Percentiles rank a stretch among this genome's conserved stretches.
These are phyloP conservation scores for Chlorodrepanis virens DNA, from an alignment of 2,113 vertebrate species.

Conservation along the genomic window DNA sequence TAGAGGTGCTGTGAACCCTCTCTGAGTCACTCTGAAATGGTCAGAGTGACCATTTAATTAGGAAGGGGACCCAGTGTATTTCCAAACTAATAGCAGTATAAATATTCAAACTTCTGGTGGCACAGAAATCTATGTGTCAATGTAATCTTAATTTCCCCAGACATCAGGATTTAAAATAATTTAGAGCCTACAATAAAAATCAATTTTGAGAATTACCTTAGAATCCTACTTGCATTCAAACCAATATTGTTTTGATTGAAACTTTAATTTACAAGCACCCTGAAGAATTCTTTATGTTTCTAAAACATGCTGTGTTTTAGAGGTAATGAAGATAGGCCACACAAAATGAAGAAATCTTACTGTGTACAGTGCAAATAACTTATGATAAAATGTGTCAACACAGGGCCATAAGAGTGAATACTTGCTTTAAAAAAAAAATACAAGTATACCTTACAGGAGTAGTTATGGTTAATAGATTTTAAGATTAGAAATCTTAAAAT, in stretches of 20 bases:
- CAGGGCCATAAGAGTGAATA: neutral
- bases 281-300: neutral
- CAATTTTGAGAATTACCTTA: neutral
- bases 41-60: neutral
- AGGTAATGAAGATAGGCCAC: neutral
- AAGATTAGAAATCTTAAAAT: neutral
- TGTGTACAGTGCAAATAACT: neutral
- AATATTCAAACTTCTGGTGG: neutral
- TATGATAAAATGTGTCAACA: neutral
- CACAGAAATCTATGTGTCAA: neutral
- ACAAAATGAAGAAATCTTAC: neutral
- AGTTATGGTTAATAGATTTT: neutral
- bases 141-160: slow-evolving; percentile 16
- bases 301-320: neutral
- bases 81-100: neutral
- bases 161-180: neutral
- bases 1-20: neutral
- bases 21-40: neutral
- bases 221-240: neutral
- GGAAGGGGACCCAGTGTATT: neutral
- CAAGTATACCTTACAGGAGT: neutral
- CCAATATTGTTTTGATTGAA: neutral
- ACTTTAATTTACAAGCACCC: neutral
- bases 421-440: neutral
- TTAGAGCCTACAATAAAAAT: neutral